phyloP scores from a whole-genome alignment of 1,140 invertebrate species.

The Grapholita molesta region DNA sequence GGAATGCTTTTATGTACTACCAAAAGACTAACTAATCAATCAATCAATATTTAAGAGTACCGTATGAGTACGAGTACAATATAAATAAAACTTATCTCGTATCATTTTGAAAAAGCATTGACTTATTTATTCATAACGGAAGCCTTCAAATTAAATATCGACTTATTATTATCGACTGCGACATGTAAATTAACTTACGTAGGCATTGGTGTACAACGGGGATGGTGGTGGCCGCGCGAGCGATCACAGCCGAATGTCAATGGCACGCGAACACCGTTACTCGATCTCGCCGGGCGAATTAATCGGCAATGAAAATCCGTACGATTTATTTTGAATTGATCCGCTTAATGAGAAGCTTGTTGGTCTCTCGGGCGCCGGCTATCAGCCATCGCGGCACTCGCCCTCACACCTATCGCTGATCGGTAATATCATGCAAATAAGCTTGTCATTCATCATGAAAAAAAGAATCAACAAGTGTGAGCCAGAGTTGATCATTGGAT shows the following conservation, averaged over 20 bases:
- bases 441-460: conserved; percentile 43
- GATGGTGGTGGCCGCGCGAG: conserved; percentile 25
- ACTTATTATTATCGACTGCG: conserved; percentile 1
- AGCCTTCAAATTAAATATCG: neutral
- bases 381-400: conserved; percentile 49
- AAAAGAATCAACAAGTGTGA: conserved; percentile 24
- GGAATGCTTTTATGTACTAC: too few relatives aligned
- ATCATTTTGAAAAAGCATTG: neutral
- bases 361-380: conserved; percentile 53
- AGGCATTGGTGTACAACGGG: neutral
- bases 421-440: conserved; percentile 43
- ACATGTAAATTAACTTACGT: conserved; percentile 23
- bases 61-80: neutral
- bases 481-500: neutral
- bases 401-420: conserved; percentile 33
- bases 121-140: conserved; percentile 9
- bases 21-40: too few relatives aligned
- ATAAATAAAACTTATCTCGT: neutral
- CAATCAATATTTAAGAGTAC: too few relatives aligned
- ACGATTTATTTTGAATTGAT: conserved; percentile 62
- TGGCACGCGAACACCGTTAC: conserved; percentile 73
- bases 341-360: conserved; percentile 64
- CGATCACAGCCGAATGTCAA: conserved; percentile 61
- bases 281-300: conserved; percentile 71
- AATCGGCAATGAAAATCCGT: conserved; percentile 69